These are phyloP conservation scores for Tachystola acroxantha DNA, from an alignment of 2,888 invertebrate species.

Conservation along the genomic window DNA sequence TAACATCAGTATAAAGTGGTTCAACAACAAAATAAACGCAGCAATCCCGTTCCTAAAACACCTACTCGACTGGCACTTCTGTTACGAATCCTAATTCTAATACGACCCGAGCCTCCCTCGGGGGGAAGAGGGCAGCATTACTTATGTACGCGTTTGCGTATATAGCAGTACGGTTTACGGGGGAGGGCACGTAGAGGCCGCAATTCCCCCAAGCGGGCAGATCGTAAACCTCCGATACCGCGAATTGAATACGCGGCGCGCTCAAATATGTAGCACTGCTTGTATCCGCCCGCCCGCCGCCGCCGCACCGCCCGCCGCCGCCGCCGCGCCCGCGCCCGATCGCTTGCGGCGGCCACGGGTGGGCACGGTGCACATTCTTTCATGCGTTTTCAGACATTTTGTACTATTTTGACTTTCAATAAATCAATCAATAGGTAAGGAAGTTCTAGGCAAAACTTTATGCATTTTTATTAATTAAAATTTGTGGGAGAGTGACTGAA, in stretches of 20 bases:
- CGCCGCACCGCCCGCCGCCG: too few relatives aligned
- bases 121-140: slow-evolving; percentile 43
- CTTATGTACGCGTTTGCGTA: slow-evolving; percentile 56
- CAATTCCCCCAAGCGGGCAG: slow-evolving; percentile 72
- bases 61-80: slow-evolving; percentile 40
- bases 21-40: slow-evolving; percentile 32
- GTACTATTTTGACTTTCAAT: too few relatives aligned
- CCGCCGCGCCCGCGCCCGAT: too few relatives aligned
- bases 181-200: slow-evolving; percentile 63
- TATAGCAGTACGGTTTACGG: slow-evolving; percentile 42
- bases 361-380: too few relatives aligned
- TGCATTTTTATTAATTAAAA: too few relatives aligned
- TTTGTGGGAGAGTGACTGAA: too few relatives aligned
- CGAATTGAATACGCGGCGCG: slow-evolving; percentile 67
- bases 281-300: not conserved
- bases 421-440: too few relatives aligned
- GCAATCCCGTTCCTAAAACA: slow-evolving; percentile 34
- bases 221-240: slow-evolving; percentile 73
- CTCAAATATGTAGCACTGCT: slow-evolving; percentile 48
- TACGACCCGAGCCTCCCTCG: slow-evolving; percentile 44
- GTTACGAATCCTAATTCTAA: slow-evolving; percentile 68
- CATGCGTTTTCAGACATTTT: too few relatives aligned
- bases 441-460: too few relatives aligned
- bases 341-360: too few relatives aligned
- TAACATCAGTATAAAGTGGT: slow-evolving; percentile 28